Evolutionary conservation across 1,140 invertebrate species (phyloP).

Genomic region (Plutomurus gul): DNA sequence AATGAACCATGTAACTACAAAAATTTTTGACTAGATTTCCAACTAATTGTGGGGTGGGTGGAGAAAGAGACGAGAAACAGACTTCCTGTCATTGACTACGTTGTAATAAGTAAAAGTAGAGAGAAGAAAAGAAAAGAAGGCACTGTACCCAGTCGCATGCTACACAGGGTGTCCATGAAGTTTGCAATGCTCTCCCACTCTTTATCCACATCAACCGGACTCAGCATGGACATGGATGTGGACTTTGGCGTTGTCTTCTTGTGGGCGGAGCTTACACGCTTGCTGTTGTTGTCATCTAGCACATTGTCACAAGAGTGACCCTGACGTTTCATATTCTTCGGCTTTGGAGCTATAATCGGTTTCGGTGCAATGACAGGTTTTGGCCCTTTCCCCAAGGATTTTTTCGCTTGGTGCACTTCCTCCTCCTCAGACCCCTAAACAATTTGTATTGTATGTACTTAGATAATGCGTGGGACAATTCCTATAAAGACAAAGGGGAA

Average conservation of each 20-base stretch:
- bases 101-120: background rate
- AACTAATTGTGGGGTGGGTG: too few relatives aligned
- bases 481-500: background rate
- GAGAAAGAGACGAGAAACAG: too few relatives aligned
- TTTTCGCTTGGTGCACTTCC: background rate
- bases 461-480: too few relatives aligned
- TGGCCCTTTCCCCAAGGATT: slow-evolving; percentile 37
- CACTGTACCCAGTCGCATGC: slow-evolving; percentile 55
- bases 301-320: slow-evolving; percentile 66
- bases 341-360: slow-evolving; percentile 50
- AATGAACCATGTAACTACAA: too few relatives aligned
- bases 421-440: slow-evolving; percentile 1
- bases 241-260: slow-evolving; percentile 60
- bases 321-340: slow-evolving; percentile 51
- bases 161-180: slow-evolving; percentile 88
- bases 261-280: slow-evolving; percentile 52
- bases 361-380: slow-evolving; percentile 52
- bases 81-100: too few relatives aligned
- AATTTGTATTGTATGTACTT: too few relatives aligned
- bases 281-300: slow-evolving; percentile 61
- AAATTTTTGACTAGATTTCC: too few relatives aligned
- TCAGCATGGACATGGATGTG: slow-evolving; percentile 69
- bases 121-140: background rate
- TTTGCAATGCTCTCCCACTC: slow-evolving; percentile 94
- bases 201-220: slow-evolving; percentile 88